A percentile compares a stretch with the other conserved stretches of the same genome.
Evolutionary conservation across 2,888 invertebrate species (phyloP).

Genomic region (Plutella xylostella): DNA sequence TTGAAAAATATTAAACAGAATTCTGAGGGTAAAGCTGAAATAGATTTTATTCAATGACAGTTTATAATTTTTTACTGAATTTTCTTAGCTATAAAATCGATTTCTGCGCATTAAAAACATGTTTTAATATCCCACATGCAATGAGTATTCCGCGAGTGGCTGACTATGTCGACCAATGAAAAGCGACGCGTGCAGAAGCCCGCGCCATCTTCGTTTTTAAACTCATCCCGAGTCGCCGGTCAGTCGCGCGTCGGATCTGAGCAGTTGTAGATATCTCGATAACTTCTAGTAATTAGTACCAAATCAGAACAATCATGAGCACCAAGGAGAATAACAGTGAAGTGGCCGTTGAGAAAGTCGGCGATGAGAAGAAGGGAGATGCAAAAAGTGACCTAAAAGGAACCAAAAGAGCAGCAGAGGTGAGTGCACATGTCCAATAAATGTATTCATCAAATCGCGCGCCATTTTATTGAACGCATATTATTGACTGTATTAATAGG

Average conservation of each 20-base stretch:
- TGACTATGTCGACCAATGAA: conserved; percentile 47
- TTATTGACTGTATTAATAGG: conserved; percentile 29
- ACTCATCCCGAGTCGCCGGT: conserved; percentile 75
- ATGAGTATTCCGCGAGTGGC: conserved; percentile 34
- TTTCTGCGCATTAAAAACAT: too few species aligned
- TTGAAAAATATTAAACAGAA: not conserved
- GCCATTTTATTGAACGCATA: conserved; percentile 64
- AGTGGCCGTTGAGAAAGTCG: conserved; percentile 87
- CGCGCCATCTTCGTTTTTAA: conserved; percentile 90
- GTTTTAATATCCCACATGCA: conserved; percentile 35
- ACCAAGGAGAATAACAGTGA: conserved; percentile 83
- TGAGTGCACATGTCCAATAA: conserved; percentile 72
- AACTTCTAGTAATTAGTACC: conserved; percentile 50
- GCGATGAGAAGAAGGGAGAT: conserved; percentile 79
- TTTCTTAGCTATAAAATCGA: not conserved
- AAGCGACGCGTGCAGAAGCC: conserved; percentile 48
- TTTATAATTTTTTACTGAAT: not conserved
- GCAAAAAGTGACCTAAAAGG: conserved; percentile 87
- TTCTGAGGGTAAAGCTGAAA: not conserved
- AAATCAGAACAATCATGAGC: conserved; percentile 66
- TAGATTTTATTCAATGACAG: not conserved
- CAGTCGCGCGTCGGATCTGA: conserved; percentile 77
- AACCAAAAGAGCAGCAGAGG: conserved; percentile 90
- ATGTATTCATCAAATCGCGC: conserved; percentile 61
- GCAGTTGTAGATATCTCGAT: conserved; percentile 60